Evolutionary conservation across 1,140 invertebrate genomes (phyloP).

Genomic region (Zeugodacus cucurbitae): DNA sequence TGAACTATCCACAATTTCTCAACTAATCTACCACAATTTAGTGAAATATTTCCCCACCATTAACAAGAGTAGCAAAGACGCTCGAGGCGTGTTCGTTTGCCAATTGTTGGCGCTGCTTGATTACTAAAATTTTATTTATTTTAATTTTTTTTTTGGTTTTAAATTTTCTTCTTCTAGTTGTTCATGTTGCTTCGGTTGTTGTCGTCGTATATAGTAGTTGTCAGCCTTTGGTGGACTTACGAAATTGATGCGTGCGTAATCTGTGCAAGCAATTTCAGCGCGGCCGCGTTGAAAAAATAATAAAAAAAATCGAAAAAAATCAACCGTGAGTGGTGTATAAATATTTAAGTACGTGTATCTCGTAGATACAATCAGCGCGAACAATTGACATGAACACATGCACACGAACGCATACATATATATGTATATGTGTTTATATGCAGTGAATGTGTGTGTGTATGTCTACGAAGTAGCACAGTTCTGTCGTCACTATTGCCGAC

Average conservation of each 20-base stretch:
- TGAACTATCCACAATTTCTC: no score
- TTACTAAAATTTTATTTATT: not conserved
- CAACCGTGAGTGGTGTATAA: not conserved
- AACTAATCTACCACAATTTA: no score
- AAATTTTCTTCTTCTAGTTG: not conserved
- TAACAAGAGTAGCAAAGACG: not conserved
- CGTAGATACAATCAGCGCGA: not conserved
- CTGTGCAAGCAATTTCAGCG: slow-evolving; percentile 19
- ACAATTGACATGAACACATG: not conserved
- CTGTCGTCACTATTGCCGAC: not conserved
- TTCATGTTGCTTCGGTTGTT: not conserved
- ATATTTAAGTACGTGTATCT: slow-evolving; percentile 11
- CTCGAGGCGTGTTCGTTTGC: not conserved
- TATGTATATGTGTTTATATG: not conserved
- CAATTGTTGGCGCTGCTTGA: not conserved
- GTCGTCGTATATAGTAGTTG: not conserved
- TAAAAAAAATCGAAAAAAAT: not conserved
- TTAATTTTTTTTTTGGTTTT: not conserved
- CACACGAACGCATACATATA: not conserved
- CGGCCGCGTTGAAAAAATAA: not conserved
- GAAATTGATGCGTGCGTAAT: slow-evolving; percentile 6
- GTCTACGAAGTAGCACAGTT: not conserved
- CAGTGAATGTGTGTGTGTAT: no score
- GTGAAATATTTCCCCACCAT: not conserved
- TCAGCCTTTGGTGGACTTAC: not conserved